Evolutionary conservation across 2,888 invertebrate genomes (phyloP), one percentile per base, ranked within the genome.

Genomic region (Iselma pallidipennis): DNA sequence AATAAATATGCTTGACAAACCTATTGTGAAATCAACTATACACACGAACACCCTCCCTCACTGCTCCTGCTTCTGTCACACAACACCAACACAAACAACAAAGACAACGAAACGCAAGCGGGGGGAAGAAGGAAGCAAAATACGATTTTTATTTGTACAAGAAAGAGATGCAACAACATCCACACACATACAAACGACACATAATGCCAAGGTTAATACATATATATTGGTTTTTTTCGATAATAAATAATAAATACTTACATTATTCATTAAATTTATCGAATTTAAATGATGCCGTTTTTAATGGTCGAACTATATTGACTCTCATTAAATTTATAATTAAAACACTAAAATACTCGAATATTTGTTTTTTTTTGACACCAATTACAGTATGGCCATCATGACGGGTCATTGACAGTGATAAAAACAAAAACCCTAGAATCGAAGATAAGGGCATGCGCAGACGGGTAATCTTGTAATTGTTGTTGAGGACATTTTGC

Each of bases 1-100:
- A 59, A 64, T 61, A 63, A 60, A 67, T 69, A 68, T 62, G 68
- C 66, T 66, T 64, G n/a, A n/a, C 69, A 65, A 66, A 62, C 68
- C 62, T 72, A 71, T 78, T 75, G 76, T 76, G 76, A 76, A 76
- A 76, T 74, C 74, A 75, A 75, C 71, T 67, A 71, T 71, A 67
- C 72, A 70, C 73, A 75, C 75, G 68, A 72, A 70, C 73, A 75
- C 75, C 73, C 74, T 71, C 67, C 69, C 66, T 65, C 66, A 67
- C 62, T 65, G 59, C 33, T 37, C 5, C 37, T 37, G 14, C 37
- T 37, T 4, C 37, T 37, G 37, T 37, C 37, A 37, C 37, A 37
- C 33, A 14, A 33, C 31, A 31, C 31, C 31, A 31, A 31, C 31
- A 14, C 37, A 37, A 37, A 37, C 37, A 37, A 37, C n/a, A n/a